Percentiles rank a stretch among this genome's conserved stretches.
Conservation (phyloP, 2,113 vertebrate species). For the Hyaena hyaena region DNA sequence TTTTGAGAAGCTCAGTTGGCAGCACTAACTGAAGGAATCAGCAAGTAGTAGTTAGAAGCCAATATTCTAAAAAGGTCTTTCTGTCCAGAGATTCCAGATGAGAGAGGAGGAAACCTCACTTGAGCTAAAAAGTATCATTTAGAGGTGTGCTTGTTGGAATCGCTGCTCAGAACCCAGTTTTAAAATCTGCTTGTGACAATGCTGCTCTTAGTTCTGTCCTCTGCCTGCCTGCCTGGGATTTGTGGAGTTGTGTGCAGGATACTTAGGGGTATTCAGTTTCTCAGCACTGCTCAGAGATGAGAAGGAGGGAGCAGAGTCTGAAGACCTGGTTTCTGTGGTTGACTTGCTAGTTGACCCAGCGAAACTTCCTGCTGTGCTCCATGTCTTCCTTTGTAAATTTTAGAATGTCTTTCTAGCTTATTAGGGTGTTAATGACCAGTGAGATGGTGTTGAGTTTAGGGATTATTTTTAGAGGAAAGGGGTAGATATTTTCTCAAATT, state of each 20-base stretch:
- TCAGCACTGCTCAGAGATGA: background rate
- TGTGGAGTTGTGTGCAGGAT: background rate
- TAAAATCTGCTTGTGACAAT: constrained; percentile 23
- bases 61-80: background rate
- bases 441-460: background rate
- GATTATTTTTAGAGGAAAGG: constrained; percentile 3
- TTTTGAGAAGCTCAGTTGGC: constrained; percentile 44
- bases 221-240: background rate
- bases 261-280: background rate
- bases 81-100: constrained; percentile 26
- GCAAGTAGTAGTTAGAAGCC: background rate
- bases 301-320: background rate
- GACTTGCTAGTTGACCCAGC: background rate
- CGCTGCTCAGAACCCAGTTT: background rate
- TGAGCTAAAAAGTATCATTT: constrained; percentile 57
- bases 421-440: background rate
- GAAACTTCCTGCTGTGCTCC: background rate
- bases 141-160: constrained; percentile 59
- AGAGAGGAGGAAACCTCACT: background rate
- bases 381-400: background rate
- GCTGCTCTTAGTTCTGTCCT: constrained; percentile 28
- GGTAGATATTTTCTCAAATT: background rate
- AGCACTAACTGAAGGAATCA: constrained; percentile 6
- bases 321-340: background rate
- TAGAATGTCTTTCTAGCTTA: background rate